Conservation (phyloP, 2,113 vertebrate species). For the Taxidea taxus region DNA sequence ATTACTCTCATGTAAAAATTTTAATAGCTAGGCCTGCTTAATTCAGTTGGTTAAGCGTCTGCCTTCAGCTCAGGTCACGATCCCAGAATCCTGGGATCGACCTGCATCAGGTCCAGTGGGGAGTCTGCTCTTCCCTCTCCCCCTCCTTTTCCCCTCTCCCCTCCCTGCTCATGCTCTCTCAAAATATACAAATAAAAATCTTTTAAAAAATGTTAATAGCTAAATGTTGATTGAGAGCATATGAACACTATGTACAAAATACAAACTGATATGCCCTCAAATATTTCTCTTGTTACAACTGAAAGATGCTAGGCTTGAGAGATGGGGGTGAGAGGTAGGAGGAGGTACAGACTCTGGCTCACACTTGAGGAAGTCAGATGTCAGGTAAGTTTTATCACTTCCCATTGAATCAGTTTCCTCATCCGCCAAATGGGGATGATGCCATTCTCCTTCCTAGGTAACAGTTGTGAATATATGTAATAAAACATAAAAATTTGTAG, state of each 20-base stretch:
- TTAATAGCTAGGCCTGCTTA: background rate
- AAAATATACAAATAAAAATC: too few relatives aligned
- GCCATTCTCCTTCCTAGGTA: background rate
- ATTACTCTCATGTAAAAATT: background rate
- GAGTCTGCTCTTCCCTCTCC: too few relatives aligned
- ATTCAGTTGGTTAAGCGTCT: background rate
- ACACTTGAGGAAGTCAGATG: background rate
- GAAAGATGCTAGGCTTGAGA: background rate
- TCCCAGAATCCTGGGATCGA: too few relatives aligned
- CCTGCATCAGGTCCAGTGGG: too few relatives aligned
- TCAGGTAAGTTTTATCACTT: background rate
- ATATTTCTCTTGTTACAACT: background rate
- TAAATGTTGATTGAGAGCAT: background rate
- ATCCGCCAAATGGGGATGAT: background rate
- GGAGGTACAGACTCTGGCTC: background rate
- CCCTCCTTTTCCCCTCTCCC: too few relatives aligned
- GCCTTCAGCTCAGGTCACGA: too few relatives aligned
- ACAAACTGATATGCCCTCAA: background rate
- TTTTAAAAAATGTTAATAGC: background rate
- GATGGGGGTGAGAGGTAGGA: background rate
- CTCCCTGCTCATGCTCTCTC: too few relatives aligned
- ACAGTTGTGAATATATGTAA: background rate
- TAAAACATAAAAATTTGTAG: background rate
- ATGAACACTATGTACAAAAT: background rate
- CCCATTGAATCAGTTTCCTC: conserved; percentile 27